Conservation (phyloP, 2,888 invertebrate species). For the Caradrina kadenii region DNA sequence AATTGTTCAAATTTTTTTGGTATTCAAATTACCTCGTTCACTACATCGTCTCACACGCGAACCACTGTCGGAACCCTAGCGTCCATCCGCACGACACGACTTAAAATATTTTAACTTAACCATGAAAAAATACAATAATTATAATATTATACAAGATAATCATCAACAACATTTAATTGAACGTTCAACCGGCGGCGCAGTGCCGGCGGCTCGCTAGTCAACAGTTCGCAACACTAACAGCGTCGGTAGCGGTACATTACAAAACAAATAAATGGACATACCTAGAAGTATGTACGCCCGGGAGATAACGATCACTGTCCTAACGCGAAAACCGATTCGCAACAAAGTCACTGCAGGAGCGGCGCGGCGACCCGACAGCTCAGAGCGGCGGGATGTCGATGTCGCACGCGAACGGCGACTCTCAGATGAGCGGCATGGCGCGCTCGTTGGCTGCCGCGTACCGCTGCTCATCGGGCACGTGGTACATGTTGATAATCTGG, state of each 20-base stretch:
- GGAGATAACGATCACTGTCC: conserved; percentile 86
- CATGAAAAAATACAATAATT: conserved; percentile 89
- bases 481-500: conserved; percentile 93
- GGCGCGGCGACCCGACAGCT: conserved; percentile 87
- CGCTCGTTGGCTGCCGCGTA: conserved; percentile 91
- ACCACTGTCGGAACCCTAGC: conserved; percentile 77
- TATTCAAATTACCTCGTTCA: conserved; percentile 88
- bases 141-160: conserved; percentile 88
- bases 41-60: conserved; percentile 83
- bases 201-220: conserved; percentile 76
- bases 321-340: conserved; percentile 78
- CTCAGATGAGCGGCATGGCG: conserved; percentile 92
- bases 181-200: conserved; percentile 74
- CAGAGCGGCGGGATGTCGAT: conserved; percentile 92
- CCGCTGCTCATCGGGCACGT: conserved; percentile 92
- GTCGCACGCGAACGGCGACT: conserved; percentile 92
- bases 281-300: conserved; percentile 87
- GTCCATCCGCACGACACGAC: conserved; percentile 84
- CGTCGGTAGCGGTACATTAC: conserved; percentile 80
- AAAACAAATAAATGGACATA: conserved; percentile 89
- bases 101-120: conserved; percentile 88
- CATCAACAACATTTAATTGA: conserved; percentile 88
- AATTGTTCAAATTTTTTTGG: conserved; percentile 90
- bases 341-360: conserved; percentile 81
- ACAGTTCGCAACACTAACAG: conserved; percentile 86